Base-by-base conservation (phyloP, 2,113 vertebrate genomes). In the Sturnira hondurensis region DNA sequence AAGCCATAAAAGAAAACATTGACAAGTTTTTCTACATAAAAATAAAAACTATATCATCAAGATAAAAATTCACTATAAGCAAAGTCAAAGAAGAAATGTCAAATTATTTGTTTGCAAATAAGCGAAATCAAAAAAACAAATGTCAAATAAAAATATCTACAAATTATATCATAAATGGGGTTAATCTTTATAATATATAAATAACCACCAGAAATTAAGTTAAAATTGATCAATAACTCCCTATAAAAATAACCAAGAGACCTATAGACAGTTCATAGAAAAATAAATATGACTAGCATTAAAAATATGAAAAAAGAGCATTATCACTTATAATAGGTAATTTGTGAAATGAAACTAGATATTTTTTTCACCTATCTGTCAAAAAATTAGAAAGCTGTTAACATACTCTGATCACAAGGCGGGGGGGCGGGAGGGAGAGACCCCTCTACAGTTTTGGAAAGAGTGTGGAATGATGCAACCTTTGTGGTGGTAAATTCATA, bases 291-390 rank as follows among this genome's bases (percentile, higher is more conserved):
- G 86, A 52, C 26, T 89, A 31, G 11, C 5, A 89, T 71, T 77
- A 86, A 89, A 82, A 89, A 63, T 71, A 67, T 88, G 22, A 67
- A 67, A 93, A 45, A 89, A 91, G 28, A 54, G 41, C 94, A 96
- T 86, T 10, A 2, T 68, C n/a, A 92, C 13, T 91, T 16, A 83
- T 87, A 84, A 54, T 47, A 82, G 86, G 15, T 83, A 26, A 70
- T 65, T 17, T 47, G 5, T 41, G 63, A 93, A 87, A 70, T 74
- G 43, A 93, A 91, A 70, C 38, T 92, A 76, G n/a, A 20, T 56
- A 61, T 52, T 0, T 63, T 94, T 86, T 80, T 22, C 3, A 83
- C 22, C 41, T 86, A 5, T 56, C 9, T 83, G 31, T 24, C 41
- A 91, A 81, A 89, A 78, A 77, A n/a, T 63, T 1, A n/a, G 15